Percentiles rank a stretch among this genome's conserved stretches.
Conservation (phyloP, 2,797 vertebrate species). For the Rhynchonycteris naso region DNA sequence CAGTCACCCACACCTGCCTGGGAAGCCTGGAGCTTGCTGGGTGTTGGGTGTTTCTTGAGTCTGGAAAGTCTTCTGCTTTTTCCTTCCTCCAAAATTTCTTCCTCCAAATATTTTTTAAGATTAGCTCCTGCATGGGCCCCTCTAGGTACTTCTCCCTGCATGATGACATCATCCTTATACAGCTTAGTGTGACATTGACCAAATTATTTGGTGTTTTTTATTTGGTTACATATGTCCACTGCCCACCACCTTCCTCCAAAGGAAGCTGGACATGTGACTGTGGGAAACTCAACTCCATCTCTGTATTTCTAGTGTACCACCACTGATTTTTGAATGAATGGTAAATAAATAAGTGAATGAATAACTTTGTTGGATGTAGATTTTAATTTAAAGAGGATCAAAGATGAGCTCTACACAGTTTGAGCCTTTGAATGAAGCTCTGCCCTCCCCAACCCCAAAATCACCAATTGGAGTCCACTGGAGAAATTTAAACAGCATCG, state of each 20-base stretch:
- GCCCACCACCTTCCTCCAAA: neutral
- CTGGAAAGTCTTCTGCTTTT: neutral
- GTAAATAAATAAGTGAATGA: neutral
- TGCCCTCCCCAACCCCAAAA: neutral
- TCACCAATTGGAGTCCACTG: neutral
- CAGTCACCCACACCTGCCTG: neutral
- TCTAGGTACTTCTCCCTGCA: neutral
- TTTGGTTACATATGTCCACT: neutral
- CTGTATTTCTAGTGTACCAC: neutral
- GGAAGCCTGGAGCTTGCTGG: neutral
- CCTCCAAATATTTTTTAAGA: neutral
- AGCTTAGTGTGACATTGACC: neutral
- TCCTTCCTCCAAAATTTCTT: neutral
- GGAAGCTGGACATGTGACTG: neutral
- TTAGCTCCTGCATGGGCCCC: neutral
- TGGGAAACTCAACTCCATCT: neutral
- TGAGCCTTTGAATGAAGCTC: neutral
- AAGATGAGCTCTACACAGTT: neutral
- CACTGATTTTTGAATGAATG: neutral
- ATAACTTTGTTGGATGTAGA: neutral
- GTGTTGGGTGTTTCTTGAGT: neutral
- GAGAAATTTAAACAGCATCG: neutral
- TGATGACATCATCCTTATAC: neutral
- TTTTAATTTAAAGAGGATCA: neutral
- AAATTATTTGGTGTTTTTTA: neutral